Evolutionary conservation across 2,113 vertebrate species (phyloP).

Genomic region (Tapirus terrestris): DNA sequence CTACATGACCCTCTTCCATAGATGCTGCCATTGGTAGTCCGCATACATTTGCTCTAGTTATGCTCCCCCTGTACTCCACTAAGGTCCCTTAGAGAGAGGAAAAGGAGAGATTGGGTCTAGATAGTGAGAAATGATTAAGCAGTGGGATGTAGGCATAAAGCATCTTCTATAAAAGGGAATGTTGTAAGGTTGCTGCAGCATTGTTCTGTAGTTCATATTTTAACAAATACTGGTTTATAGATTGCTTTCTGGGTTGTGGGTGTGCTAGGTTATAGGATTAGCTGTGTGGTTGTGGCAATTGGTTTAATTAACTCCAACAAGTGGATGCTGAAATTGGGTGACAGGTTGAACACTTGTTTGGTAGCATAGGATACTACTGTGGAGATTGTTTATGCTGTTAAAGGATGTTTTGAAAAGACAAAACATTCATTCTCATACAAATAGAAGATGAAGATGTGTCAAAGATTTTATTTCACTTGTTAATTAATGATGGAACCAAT

Average conservation of each 20-base stretch:
- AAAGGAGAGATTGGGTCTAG: accelerated
- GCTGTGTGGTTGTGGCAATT: no score
- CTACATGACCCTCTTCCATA: accelerated
- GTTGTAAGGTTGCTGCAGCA: accelerated
- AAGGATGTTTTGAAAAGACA: background rate
- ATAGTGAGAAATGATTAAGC: accelerated
- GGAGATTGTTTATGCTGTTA: background rate
- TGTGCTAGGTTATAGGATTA: background rate
- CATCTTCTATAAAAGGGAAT: background rate
- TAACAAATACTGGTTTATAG: accelerated
- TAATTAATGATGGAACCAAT: background rate
- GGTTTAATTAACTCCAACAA: background rate
- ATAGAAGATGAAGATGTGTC: background rate
- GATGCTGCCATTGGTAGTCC: background rate
- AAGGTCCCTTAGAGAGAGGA: background rate
- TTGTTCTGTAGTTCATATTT: background rate
- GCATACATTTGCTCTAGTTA: accelerated
- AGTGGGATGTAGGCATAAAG: accelerated
- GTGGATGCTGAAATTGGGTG: background rate
- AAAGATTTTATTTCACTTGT: background rate
- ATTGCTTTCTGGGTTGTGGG: background rate
- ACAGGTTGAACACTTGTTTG: background rate
- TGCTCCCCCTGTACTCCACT: accelerated
- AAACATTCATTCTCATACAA: background rate
- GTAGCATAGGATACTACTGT: accelerated